Conservation (phyloP, 2,797 vertebrate genomes). For the Spinibarbus caldwelli region DNA sequence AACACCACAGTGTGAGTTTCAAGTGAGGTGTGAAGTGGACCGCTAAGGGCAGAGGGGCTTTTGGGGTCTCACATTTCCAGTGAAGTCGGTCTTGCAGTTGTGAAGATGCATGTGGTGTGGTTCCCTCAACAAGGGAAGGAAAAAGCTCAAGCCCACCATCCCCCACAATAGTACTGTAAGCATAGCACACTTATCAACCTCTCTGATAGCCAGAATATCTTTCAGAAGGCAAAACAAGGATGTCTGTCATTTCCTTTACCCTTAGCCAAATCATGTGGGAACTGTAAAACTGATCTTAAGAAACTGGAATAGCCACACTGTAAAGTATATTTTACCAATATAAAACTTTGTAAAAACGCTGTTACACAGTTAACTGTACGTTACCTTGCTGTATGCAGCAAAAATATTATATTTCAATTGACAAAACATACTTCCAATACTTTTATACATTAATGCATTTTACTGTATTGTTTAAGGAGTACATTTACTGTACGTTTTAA, state of each 20-base stretch:
- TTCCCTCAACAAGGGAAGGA: conserved; percentile 7
- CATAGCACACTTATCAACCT: not conserved
- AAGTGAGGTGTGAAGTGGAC: conserved; percentile 1
- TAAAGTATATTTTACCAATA: not conserved
- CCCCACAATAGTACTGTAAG: not conserved
- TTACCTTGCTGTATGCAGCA: not conserved
- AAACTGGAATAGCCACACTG: not conserved
- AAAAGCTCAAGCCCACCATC: not conserved
- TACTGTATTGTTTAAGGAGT: not conserved
- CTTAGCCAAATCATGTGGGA: not conserved
- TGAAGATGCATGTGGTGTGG: not conserved
- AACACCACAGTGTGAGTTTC: conserved; percentile 36
- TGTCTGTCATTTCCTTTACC: not conserved
- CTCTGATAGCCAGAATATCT: not conserved
- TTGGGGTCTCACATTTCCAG: conserved; percentile 18
- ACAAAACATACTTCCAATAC: not conserved
- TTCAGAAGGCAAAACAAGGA: not conserved
- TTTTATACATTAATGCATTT: not conserved
- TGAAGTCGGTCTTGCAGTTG: not conserved
- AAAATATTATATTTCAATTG: not conserved
- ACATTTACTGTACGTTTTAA: not conserved
- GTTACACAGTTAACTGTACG: not conserved
- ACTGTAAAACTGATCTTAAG: not conserved
- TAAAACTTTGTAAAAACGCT: not conserved
- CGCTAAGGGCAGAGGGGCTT: not conserved